Conservation (phyloP, 2,797 vertebrate species). For the Sylvilagus floridanus region DNA sequence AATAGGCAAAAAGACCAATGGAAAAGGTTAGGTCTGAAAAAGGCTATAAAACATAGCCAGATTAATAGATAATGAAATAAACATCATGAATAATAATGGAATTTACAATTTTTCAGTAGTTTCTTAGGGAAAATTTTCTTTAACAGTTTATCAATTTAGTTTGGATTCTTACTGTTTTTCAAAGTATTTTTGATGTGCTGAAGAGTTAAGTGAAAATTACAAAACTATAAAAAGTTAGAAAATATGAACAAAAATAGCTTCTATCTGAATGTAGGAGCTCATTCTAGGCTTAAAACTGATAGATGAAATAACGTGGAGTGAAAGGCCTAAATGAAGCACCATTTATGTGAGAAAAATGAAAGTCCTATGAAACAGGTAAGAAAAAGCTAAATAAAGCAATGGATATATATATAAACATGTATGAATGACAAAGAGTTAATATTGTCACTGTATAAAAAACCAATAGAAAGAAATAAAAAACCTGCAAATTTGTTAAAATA, state of each 20-base stretch:
- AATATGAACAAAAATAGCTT: background rate
- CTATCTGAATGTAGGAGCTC: background rate
- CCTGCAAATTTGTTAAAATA: background rate
- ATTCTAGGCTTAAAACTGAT: background rate
- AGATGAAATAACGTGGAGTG: constrained; percentile 4
- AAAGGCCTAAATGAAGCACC: background rate
- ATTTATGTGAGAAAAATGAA: background rate
- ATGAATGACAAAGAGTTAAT: background rate
- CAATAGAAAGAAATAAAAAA: background rate
- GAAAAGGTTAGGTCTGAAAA: background rate
- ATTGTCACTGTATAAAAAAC: background rate
- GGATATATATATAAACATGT: background rate
- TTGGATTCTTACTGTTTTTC: constrained; percentile 7
- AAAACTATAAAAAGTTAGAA: background rate
- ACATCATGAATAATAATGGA: background rate
- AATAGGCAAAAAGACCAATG: background rate
- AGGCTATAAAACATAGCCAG: background rate
- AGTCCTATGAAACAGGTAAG: background rate
- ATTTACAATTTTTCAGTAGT: constrained; percentile 4
- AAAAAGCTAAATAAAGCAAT: background rate
- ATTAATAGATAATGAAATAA: background rate
- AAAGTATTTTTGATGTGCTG: background rate
- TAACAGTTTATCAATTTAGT: background rate
- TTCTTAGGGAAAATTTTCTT: background rate
- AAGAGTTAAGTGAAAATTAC: background rate